Percentiles rank a stretch among this genome's conserved stretches.
Conservation (phyloP, 2,797 vertebrate species). For the Lophius americanus region DNA sequence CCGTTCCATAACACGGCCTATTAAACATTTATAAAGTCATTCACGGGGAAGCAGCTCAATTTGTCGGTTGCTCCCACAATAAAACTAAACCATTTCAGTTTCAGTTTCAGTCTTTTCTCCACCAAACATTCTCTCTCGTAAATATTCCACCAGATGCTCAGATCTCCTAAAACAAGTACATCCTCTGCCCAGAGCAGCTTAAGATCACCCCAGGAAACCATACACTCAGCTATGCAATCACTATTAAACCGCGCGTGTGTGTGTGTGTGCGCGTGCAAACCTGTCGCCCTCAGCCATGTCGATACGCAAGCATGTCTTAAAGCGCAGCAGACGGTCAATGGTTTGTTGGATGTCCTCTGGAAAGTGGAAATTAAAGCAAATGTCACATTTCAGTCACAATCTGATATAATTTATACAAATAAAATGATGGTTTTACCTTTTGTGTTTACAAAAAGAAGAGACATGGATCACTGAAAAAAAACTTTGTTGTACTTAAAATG, state of each 20-base stretch:
- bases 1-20: slow-evolving; percentile 29
- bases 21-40: slow-evolving; percentile 50
- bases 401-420: not conserved
- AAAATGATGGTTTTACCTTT: not conserved
- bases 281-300: slow-evolving; percentile 82
- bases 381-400: not conserved
- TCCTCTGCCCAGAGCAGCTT: slow-evolving; percentile 5
- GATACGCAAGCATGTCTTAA: slow-evolving; percentile 71
- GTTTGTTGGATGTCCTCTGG: slow-evolving; percentile 86
- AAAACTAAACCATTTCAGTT: slow-evolving; percentile 23
- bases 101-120: slow-evolving; percentile 14
- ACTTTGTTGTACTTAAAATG: too few species aligned
- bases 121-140: slow-evolving; percentile 35
- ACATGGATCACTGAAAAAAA: too few species aligned
- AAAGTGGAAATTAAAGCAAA: slow-evolving; percentile 33
- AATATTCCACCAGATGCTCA: slow-evolving; percentile 34
- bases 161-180: slow-evolving; percentile 14
- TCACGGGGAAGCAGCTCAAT: slow-evolving; percentile 28
- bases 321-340: slow-evolving; percentile 80
- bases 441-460: not conserved
- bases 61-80: slow-evolving; percentile 22
- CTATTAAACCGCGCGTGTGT: slow-evolving; percentile 1
- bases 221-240: slow-evolving; percentile 5
- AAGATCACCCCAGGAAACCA: slow-evolving; percentile 3
- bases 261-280: slow-evolving; percentile 64